Evolutionary conservation across 2,113 vertebrate genomes (phyloP), one percentile per base, ranked within the genome.

Genomic region (Dolichotis patagonum): DNA sequence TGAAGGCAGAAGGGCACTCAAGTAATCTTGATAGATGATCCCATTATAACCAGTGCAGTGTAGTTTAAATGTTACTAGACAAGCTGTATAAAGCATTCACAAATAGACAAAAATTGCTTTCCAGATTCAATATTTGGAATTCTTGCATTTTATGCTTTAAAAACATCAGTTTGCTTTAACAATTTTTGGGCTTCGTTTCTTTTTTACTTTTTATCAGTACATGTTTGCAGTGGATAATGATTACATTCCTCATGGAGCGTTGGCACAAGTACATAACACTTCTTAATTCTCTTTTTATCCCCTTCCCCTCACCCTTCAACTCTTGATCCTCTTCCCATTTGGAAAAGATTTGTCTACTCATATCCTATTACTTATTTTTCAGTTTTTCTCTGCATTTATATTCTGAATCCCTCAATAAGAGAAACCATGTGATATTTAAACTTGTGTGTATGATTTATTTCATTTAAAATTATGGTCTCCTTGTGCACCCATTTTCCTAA

Each of bases 141-240:
- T 88, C 49, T 93, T 86, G 5, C 89, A 89, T 86, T 95, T 38
- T 22, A 49, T 90, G 12, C 52, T 93, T 97, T 90, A 24, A 88
- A 85, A 92, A 56, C 38, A 86, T 63, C 43, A 43, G 56, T 32
- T 88, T 92, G 46, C 58, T 88, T 88, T 82, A 92, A 69, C 69
- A 95, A 63, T 93, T 88, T 92, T 43, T 75, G 41, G 43, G 41
- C 71, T 28, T 75, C 43, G 71, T 75, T 75, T 43, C 38, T 43
- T 43, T 43, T 2, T 26, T 16, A 16, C 52, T 75, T 75, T 75
- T 43, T 43, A 26, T 28, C 71, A 75, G 41, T 75, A 43, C 71
- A 75, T 28, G 71, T 14, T 75, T 43, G 22, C 71, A 75, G 41
- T 75, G 26, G 11, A 43, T 43, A 75, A 75, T 73, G 38, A 73